Conservation (phyloP, 2,888 invertebrate genomes). For the Apodemia hepburni region DNA sequence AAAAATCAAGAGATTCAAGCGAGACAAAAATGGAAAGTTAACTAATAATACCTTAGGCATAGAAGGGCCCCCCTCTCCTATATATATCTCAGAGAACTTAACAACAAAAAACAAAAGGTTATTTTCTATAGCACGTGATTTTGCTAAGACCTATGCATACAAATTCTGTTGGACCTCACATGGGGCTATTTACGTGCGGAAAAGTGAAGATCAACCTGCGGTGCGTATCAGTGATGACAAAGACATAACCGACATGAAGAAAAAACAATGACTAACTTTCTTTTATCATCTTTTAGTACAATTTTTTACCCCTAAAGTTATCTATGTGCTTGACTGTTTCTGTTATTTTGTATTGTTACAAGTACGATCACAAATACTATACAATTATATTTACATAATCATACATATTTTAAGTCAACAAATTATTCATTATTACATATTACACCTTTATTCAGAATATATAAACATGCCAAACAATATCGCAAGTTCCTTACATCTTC, state of each 20-base stretch:
- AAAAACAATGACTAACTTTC: background rate
- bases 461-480: background rate
- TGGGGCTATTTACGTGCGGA: conserved; percentile 6
- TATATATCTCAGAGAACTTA: conserved; percentile 19
- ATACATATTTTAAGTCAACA: background rate
- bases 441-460: background rate
- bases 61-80: background rate
- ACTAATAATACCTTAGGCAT: conserved; percentile 3
- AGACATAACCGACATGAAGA: background rate
- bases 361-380: background rate
- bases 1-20: conserved; percentile 13
- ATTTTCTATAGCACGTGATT: conserved; percentile 15
- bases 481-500: background rate
- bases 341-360: background rate
- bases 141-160: conserved; percentile 14
- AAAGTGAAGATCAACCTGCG: conserved; percentile 10
- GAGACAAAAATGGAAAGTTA: conserved; percentile 3
- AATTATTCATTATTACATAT: background rate
- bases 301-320: background rate
- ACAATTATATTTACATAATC: background rate
- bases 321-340: background rate
- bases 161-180: conserved; percentile 12
- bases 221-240: conserved; percentile 4
- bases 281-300: background rate
- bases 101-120: conserved; percentile 16